These are phyloP conservation scores for Galaxea fascicularis DNA, from an alignment of 92 coral and sea anemone genomes.

Conservation along the genomic window DNA sequence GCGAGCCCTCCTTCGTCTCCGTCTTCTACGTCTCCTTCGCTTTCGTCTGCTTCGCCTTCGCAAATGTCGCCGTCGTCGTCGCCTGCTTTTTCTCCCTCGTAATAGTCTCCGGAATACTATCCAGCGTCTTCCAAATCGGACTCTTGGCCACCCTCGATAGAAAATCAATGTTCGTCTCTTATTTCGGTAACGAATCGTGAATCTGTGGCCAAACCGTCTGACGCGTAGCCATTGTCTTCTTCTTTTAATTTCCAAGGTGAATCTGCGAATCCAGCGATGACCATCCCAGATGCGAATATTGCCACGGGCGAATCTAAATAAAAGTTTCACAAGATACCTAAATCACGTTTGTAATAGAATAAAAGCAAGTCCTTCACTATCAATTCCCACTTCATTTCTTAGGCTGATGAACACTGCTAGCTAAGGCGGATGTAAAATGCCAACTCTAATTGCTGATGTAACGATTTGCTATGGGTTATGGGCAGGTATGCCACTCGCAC, in stretches of 20 bases:
- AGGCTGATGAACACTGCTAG: no score
- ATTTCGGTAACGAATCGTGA: conserved; percentile 10
- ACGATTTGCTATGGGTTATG: no score
- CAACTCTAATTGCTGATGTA: no score
- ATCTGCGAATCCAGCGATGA: conserved; percentile 20
- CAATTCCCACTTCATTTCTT: no score
- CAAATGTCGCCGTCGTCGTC: background rate
- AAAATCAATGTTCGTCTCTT: conserved; percentile 13
- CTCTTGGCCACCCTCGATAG: background rate
- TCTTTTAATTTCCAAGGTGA: background rate
- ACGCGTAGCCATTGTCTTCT: conserved; percentile 2
- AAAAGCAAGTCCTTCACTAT: no score
- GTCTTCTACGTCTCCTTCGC: conserved; percentile 4
- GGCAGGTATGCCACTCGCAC: no score
- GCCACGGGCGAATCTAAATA: conserved; percentile 14
- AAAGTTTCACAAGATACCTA: background rate
- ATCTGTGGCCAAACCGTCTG: background rate
- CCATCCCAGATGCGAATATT: background rate
- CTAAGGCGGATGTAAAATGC: no score
- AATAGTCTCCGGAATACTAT: background rate
- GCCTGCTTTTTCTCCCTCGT: background rate
- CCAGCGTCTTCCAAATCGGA: background rate
- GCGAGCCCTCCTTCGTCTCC: conserved; percentile 24
- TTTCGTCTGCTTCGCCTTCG: conserved; percentile 18
- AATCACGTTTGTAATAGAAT: no score